Base-by-base conservation (phyloP, 2,888 invertebrate genomes). In the Synanthedon myopaeformis region DNA sequence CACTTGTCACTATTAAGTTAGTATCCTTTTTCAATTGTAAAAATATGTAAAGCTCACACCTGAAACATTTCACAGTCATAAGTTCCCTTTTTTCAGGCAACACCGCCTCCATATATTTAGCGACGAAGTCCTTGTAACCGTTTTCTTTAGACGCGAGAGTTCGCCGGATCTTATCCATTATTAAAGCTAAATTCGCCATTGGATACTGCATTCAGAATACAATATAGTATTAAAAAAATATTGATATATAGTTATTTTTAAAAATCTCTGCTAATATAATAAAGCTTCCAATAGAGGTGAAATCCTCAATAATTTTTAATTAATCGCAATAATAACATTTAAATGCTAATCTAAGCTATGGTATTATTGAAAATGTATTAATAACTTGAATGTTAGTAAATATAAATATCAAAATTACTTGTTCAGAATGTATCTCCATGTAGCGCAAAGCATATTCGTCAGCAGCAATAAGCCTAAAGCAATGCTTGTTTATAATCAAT, bases 371-470 rank as follows among this genome's bases (percentile, higher is more conserved):
- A 10, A 35, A 35, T 35, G 35, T 35, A 10, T 35, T 10, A 35
- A 35, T 23, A 23, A 23, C 23, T 1, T 23, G 5, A 23, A 4
- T 23, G 23, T 23, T 23, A 23, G 6, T 23, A 49, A 14, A 49
- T 17, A 23, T 23, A 23, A 35, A 10, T 35, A 35, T 35, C 8
- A 35, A 35, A 54, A 57, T 55, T 69, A 95, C 96, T 89, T 94
- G 90, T 55, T 90, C 79, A 54, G 91, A 84, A 76, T 96, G 89
- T 6, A 92, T 70, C 76, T 97, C 97, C 96, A 97, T 93, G 69
- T 95, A 97, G 49, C 93, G 89, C 52, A 96, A 79, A 0, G 96
- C 94, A 69, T 95, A 97, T 67, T 95, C 93, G 72, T 98, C 97
- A 1, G 96, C 96, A 2, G 92, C 92, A 1, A 91, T 86, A 41